Conservation (phyloP, 2,113 vertebrate genomes). For the Halichoerus grypus region DNA sequence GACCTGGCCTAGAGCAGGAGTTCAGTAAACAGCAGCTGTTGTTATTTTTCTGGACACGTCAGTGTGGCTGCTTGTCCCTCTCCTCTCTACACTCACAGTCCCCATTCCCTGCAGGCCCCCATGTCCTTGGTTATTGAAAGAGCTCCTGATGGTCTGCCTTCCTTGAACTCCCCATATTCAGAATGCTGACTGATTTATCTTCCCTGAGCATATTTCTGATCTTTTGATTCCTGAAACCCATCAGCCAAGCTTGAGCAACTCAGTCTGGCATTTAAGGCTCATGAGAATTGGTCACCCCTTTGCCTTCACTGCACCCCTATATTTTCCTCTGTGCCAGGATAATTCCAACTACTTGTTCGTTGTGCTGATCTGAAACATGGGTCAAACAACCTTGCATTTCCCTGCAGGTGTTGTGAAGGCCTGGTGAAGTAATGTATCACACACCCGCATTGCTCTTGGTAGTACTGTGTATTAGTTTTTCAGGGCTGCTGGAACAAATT, state of each 20-base stretch:
- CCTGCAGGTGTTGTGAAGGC: not conserved
- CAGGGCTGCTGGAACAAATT: not conserved
- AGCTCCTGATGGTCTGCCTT: not conserved
- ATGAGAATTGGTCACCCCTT: not conserved
- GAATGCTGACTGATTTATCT: not conserved
- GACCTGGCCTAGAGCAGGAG: not conserved
- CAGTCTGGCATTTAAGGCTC: not conserved
- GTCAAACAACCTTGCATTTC: not conserved
- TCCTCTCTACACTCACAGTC: not conserved
- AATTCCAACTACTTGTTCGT: not conserved
- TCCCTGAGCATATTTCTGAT: not conserved
- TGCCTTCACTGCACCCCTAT: not conserved
- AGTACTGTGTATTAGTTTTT: not conserved
- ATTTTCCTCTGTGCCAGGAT: not conserved
- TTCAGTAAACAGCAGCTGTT: not conserved
- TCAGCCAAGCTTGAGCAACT: not conserved
- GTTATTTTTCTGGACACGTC: not conserved
- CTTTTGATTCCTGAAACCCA: not conserved
- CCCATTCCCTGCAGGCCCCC: not conserved
- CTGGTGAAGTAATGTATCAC: not conserved
- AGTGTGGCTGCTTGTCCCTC: not conserved
- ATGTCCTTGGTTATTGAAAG: not conserved
- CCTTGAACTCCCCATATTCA: not conserved
- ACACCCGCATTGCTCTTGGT: not conserved
- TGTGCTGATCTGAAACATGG: not conserved